Evolutionary conservation across 2,797 vertebrate genomes (phyloP), one percentile per base, ranked within the genome.

Genomic region (Spatula versicolor): DNA sequence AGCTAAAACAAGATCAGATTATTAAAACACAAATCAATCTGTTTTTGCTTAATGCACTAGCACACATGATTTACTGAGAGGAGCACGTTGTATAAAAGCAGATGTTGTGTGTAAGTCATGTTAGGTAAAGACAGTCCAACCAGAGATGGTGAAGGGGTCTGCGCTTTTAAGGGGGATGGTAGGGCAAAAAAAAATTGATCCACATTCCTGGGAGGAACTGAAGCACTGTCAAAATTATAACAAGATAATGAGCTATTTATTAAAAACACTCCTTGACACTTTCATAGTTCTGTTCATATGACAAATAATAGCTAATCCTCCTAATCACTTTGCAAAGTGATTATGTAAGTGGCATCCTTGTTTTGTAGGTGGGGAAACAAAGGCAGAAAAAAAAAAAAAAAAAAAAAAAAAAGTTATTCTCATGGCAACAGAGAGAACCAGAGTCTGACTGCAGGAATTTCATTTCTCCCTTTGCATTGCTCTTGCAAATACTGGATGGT

Each of bases 21-120:
- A 94, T 92, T 94, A 96, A 95, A 94, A 95, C 80, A 94, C 72
- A 93, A 94, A 95, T 94, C 92, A 95, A 86, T 95, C 56, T 85
- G 81, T 71, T 94, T 80, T 64, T 90, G 54, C 90, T 91, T 80
- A 90, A 90, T 88, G 68, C 52, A 37, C 68, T 86, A 64, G 0
- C 41, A 30, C 54, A 79, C 23, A 13, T 46, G 68, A 64, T 64
- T 86, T 64, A 62, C 37, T 37, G 55, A 78, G 52, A 75, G 69
- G 79, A 63, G 26, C 31, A 18, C 18, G 5, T 37, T 3, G 2
- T 35, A 35, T 45, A 74, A 45, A 43, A 81, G 58, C 41, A 33
- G 33, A 6, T 48, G 21, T 7, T 31, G 6, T 26, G 13, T 41
- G 9, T 5, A 76, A 90, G 78, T 77, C 43, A n/a, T 58, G 77